Conservation (phyloP, 2,113 vertebrate genomes). For the Salvelinus alpinus region DNA sequence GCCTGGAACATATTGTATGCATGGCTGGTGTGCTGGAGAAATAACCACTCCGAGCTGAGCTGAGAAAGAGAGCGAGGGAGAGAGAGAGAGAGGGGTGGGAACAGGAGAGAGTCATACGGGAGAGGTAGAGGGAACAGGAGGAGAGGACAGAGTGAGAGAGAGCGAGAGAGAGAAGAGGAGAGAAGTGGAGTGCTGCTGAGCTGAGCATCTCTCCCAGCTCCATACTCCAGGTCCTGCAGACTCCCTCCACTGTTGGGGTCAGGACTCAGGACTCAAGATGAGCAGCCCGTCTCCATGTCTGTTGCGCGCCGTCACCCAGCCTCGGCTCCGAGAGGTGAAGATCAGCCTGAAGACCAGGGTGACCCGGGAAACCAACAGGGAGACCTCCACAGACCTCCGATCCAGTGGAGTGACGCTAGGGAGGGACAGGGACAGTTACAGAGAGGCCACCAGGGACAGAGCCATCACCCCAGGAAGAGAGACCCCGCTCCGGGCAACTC, state of each 20-base stretch:
- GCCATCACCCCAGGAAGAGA: constrained; percentile 59
- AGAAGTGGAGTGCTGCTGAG: constrained; percentile 54
- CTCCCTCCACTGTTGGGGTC: constrained; percentile 25
- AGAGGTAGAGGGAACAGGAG: constrained; percentile 55
- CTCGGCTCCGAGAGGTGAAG: constrained; percentile 73
- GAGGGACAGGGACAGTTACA: constrained; percentile 2
- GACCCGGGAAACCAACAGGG: constrained; percentile 44
- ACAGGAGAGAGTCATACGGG: constrained; percentile 31
- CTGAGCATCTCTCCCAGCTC: constrained; percentile 45
- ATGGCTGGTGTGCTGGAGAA: constrained; percentile 42
- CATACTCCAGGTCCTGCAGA: constrained; percentile 15
- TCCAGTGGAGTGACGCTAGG: constrained; percentile 45
- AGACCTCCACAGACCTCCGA: constrained; percentile 34
- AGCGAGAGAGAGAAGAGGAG: constrained; percentile 56
- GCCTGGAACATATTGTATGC: constrained; percentile 57
- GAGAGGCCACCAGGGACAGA: constrained; percentile 26
- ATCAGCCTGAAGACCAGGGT: constrained; percentile 66
- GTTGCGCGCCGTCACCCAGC: constrained; percentile 68
- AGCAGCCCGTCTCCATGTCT: constrained; percentile 77
- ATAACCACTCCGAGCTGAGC: constrained; percentile 29
- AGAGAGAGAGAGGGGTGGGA: constrained; percentile 26
- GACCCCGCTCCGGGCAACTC: constrained; percentile 40
- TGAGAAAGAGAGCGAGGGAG: not conserved
- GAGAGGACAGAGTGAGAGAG: constrained; percentile 55
- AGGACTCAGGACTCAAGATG: constrained; percentile 64